Base-by-base conservation (phyloP, 1,140 invertebrate species). In the Antheraea pernyi region DNA sequence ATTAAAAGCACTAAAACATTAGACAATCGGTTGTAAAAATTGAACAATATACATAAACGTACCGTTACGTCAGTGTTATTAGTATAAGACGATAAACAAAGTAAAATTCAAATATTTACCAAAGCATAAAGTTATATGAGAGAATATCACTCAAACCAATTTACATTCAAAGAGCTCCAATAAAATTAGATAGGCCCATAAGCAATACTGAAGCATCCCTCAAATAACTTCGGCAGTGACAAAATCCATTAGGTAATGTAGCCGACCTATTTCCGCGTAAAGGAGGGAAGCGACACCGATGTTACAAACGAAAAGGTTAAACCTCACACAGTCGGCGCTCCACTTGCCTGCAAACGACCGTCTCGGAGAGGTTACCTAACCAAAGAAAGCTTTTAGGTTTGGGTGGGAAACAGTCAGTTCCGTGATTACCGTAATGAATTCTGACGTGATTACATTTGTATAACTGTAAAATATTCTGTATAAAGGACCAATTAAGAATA, bases 181-280 rank as follows among this genome's bases (percentile, higher is more conserved):
- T 66, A 70, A 70, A 70, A 70, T 30, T 70, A 64, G 63, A 36
- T 37, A 63, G 22, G 0, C 58, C 53, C 13, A 48, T 60, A 61
- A 61, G 8, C 59, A 59, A 19, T 53, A 53, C 16, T 65, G 22
- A 69, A 64, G 42, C 65, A 75, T 67, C 70, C 73, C 62, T 68
- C 73, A 69, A 75, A 63, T 68, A 65, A 59, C 68, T 78, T 71
- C 30, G 64, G 75, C 72, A 72, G 70, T 63, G 71, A 59, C 64
- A 69, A 67, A 74, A 75, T 74, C 76, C 73, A 82, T 80, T 77
- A 82, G 72, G 77, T 81, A 76, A 82, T 74, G 72, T 78, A 73
- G 71, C 65, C 73, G 74, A 80, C 72, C 80, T 71, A 80, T 74
- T 76, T 75, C 65, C 46, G 61, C 66, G 53, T 62, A 62, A 69